These are phyloP conservation scores for Arion vulgaris DNA, from an alignment of 1,140 invertebrate species.

Conservation along the genomic window DNA sequence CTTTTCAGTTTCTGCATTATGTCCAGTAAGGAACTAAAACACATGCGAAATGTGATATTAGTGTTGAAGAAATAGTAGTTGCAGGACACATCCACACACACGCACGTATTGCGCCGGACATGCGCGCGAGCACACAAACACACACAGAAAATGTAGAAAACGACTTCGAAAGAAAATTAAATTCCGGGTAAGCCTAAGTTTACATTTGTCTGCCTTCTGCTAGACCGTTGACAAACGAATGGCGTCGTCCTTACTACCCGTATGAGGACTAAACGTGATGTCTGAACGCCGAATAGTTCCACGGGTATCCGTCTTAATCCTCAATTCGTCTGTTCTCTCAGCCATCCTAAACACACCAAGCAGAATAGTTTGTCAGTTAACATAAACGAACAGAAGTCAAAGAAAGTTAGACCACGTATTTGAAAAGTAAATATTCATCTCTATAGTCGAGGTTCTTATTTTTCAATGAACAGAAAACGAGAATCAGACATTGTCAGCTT, in stretches of 20 bases:
- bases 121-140: too few species aligned
- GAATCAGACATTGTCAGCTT: neutral
- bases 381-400: slow-evolving; percentile 4
- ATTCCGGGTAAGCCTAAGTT: slow-evolving; percentile 1
- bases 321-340: neutral
- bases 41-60: too few species aligned
- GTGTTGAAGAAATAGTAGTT: too few species aligned
- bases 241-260: slow-evolving; percentile 6
- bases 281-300: slow-evolving; percentile 1
- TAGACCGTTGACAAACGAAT: slow-evolving; percentile 14
- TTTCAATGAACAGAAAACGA: neutral
- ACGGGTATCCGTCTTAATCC: neutral
- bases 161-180: neutral
- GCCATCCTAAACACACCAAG: slow-evolving; percentile 2
- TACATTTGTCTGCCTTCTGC: neutral
- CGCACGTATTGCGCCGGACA: too few species aligned
- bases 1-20: too few species aligned
- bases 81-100: too few species aligned
- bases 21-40: too few species aligned
- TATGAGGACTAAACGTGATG: neutral
- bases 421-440: neutral
- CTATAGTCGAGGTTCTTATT: neutral
- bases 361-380: neutral
- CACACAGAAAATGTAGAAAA: too few species aligned
- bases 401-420: neutral